Percentiles rank a stretch among this genome's conserved stretches.
phyloP scores from a whole-genome alignment of 1,140 invertebrate species.

The Luehdorfia chinensis region DNA sequence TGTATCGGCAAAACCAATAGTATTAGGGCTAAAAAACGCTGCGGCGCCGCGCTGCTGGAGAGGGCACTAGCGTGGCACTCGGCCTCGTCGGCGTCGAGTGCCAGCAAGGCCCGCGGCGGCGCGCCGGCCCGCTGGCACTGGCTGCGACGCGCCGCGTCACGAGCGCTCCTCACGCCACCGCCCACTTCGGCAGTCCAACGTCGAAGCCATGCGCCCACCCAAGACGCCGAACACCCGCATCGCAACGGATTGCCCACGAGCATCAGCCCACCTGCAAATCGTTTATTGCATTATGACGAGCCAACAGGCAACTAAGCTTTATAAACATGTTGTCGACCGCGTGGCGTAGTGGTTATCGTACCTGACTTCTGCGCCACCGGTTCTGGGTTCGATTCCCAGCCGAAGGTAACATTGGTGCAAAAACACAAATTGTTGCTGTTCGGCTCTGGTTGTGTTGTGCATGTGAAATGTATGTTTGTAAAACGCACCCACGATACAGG shows the following conservation, averaged over 20 bases:
- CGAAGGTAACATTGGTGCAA: too few species aligned
- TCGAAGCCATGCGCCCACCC: constrained; percentile 90
- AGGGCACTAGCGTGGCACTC: constrained; percentile 84
- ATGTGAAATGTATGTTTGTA: too few species aligned
- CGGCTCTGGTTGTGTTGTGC: too few species aligned
- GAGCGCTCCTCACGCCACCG: constrained; percentile 24
- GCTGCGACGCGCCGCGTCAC: constrained; percentile 59
- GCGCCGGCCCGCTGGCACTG: constrained; percentile 79
- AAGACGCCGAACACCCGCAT: constrained; percentile 90
- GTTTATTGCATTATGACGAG: background rate
- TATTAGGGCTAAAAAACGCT: constrained; percentile 29
- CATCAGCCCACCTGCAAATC: constrained; percentile 84
- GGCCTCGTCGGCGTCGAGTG: constrained; percentile 82
- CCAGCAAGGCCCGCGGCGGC: constrained; percentile 77
- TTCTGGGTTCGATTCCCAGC: too few species aligned
- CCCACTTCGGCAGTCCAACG: constrained; percentile 82
- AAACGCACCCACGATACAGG: too few species aligned
- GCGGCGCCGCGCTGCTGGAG: constrained; percentile 74
- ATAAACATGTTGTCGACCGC: too few species aligned
- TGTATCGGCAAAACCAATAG: constrained; percentile 16
- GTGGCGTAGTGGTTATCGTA: too few species aligned
- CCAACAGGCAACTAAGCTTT: too few species aligned
- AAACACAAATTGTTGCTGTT: too few species aligned
- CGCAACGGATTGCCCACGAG: constrained; percentile 88
- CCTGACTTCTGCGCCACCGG: too few species aligned